A percentile compares a stretch with the other conserved stretches of the same genome.
Conservation (phyloP, 2,797 vertebrate species). For the Amblyopsis hoosieri region DNA sequence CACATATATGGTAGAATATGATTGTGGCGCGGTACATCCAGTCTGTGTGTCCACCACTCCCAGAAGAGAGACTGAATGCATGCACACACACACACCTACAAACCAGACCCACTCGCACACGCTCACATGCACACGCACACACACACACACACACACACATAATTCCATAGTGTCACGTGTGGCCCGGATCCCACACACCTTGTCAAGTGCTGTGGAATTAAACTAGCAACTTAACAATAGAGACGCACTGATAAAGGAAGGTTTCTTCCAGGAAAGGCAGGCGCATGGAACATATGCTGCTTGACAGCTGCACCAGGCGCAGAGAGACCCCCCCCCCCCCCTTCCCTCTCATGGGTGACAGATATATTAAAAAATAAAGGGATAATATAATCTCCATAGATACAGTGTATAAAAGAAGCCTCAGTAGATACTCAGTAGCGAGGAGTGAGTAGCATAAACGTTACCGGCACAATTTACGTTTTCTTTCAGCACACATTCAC, state of each 20-base stretch:
- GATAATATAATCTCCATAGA: slow-evolving; percentile 60
- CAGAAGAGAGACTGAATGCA: not conserved
- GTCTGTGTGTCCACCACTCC: too few species aligned
- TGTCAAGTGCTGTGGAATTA: slow-evolving; percentile 60
- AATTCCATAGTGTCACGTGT: too few species aligned
- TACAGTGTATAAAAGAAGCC: slow-evolving; percentile 44
- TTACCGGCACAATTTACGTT: slow-evolving; percentile 49
- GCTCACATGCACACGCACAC: not conserved
- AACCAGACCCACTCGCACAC: not conserved
- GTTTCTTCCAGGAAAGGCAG: slow-evolving; percentile 51
- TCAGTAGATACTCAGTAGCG: slow-evolving; percentile 21
- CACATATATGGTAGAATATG: not conserved
- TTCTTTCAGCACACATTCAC: slow-evolving; percentile 56
- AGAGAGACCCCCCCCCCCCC: slow-evolving; percentile 45
- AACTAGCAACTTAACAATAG: slow-evolving; percentile 56
- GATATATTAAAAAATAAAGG: slow-evolving; percentile 38
- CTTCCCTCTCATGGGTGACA: slow-evolving; percentile 51
- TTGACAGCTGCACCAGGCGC: slow-evolving; percentile 64
- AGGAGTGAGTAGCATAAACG: slow-evolving; percentile 53
- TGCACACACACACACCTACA: not conserved
- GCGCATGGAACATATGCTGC: slow-evolving; percentile 61
- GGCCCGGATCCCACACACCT: slow-evolving; percentile 11
- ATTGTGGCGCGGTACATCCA: not conserved
- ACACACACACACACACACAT: not conserved
- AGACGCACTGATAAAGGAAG: slow-evolving; percentile 60